Evolutionary conservation across 1,140 invertebrate species (phyloP).

Genomic region (Cardiocondyla obscurior): DNA sequence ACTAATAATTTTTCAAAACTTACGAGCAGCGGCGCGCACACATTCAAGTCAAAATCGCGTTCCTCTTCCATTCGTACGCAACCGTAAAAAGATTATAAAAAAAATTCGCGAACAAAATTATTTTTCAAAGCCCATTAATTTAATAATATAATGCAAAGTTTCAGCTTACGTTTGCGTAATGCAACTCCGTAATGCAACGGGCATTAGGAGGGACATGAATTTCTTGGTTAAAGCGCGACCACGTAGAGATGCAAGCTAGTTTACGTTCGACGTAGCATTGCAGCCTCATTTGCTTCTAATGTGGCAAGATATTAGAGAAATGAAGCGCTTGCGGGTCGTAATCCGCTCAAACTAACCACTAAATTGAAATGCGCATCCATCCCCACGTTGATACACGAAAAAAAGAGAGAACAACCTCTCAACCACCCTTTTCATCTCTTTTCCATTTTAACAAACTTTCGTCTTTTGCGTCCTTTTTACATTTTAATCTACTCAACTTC

Average conservation of each 20-base stretch:
- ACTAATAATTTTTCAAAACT: not conserved
- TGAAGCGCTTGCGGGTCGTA: conserved; percentile 28
- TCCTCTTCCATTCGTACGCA: not conserved
- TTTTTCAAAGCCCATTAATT: not conserved
- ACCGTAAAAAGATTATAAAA: not conserved
- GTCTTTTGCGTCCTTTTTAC: conserved; percentile 46
- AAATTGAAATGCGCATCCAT: conserved; percentile 49
- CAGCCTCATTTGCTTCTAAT: conserved; percentile 41
- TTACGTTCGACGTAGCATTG: conserved; percentile 22
- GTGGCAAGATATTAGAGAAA: conserved; percentile 44
- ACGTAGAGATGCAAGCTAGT: conserved; percentile 14
- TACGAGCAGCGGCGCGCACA: not conserved
- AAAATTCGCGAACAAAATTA: not conserved
- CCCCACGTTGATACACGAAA: conserved; percentile 37
- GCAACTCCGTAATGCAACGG: not conserved
- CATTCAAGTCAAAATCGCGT: not conserved
- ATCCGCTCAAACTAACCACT: conserved; percentile 20
- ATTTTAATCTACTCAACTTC: conserved; percentile 61
- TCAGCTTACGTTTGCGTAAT: not conserved
- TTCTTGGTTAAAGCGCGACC: not conserved
- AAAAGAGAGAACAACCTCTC: too few relatives aligned
- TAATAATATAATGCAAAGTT: not conserved
- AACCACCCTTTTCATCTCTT: not conserved
- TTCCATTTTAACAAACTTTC: conserved; percentile 9
- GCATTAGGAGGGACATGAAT: conserved; percentile 1